Evolutionary conservation across 2,888 invertebrate species (phyloP).

Genomic region (Melieria picta): DNA sequence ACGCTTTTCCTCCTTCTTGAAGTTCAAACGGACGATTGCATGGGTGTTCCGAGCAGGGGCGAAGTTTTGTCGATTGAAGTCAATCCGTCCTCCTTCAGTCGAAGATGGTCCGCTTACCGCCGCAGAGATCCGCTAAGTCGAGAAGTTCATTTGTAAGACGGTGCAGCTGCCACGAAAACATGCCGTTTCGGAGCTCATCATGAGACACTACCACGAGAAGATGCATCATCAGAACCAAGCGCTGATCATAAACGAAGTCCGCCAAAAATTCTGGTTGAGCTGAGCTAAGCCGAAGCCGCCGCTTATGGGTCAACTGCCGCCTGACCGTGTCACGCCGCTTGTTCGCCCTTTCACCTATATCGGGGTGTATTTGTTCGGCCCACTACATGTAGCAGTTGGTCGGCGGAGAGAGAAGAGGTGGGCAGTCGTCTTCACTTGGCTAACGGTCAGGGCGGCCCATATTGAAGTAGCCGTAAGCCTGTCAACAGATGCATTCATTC

Average conservation of each 20-base stretch:
- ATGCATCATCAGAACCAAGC: slow-evolving; percentile 31
- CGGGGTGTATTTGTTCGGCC: slow-evolving; percentile 35
- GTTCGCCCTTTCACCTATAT: slow-evolving; percentile 36
- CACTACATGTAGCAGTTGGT: slow-evolving; percentile 29
- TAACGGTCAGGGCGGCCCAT: slow-evolving; percentile 27
- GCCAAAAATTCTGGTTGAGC: slow-evolving; percentile 37
- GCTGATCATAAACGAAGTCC: slow-evolving; percentile 24
- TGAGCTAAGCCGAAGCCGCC: slow-evolving; percentile 34
- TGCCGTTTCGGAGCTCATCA: slow-evolving; percentile 27
- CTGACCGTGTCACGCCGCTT: slow-evolving; percentile 34
- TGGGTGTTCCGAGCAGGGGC: too few species aligned
- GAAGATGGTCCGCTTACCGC: too few species aligned
- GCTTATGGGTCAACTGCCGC: slow-evolving; percentile 38
- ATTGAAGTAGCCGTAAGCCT: slow-evolving; percentile 32
- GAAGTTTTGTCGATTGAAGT: too few species aligned
- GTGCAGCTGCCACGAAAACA: slow-evolving; percentile 29
- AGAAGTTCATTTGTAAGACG: too few species aligned
- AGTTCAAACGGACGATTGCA: too few species aligned
- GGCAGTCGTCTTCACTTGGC: slow-evolving; percentile 28
- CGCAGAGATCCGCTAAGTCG: too few species aligned
- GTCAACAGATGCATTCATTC: slow-evolving; percentile 34
- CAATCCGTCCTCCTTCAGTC: too few species aligned
- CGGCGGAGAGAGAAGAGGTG: slow-evolving; percentile 36
- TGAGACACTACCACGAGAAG: slow-evolving; percentile 26
- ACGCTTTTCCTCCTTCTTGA: too few species aligned